These are phyloP conservation scores for Orthosia incerta DNA, from an alignment of 2,888 invertebrate genomes.

Conservation along the genomic window DNA sequence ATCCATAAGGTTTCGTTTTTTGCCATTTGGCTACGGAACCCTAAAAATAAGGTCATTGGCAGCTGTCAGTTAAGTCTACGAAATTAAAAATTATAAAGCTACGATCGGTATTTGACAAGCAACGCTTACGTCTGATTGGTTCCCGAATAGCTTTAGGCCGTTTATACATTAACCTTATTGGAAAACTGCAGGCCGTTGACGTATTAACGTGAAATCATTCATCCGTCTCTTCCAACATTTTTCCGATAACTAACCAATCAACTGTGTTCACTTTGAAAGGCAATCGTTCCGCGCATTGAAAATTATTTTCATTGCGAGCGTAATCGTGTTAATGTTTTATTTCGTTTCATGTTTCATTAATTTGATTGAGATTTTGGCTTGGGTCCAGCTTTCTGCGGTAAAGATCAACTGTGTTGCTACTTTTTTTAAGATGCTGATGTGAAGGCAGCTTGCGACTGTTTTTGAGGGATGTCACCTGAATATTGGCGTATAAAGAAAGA, in stretches of 20 bases:
- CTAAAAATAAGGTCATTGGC: no score
- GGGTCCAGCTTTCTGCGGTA: background rate
- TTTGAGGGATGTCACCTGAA: background rate
- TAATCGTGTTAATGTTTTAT: conserved; percentile 32
- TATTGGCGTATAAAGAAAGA: background rate
- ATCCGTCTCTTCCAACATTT: conserved; percentile 47
- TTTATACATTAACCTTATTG: conserved; percentile 33
- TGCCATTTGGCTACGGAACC: no score
- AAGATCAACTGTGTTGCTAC: background rate
- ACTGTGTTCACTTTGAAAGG: conserved; percentile 50
- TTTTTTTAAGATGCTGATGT: background rate
- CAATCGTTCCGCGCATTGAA: conserved; percentile 47
- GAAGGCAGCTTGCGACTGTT: background rate
- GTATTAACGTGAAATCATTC: conserved; percentile 37
- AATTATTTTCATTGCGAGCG: conserved; percentile 53
- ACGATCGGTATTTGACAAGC: conserved; percentile 4
- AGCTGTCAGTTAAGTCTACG: no score
- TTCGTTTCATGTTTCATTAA: conserved; percentile 27
- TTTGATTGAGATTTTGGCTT: background rate
- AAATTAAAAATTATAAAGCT: no score
- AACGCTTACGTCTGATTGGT: background rate
- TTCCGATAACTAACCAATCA: conserved; percentile 60
- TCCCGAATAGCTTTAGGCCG: conserved; percentile 39
- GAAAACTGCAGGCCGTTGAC: conserved; percentile 49
- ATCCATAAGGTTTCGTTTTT: no score